A percentile compares a stretch with the other conserved stretches of the same genome.
phyloP scores from a whole-genome alignment of 2,797 vertebrate genomes.

The Trachops cirrhosus region DNA sequence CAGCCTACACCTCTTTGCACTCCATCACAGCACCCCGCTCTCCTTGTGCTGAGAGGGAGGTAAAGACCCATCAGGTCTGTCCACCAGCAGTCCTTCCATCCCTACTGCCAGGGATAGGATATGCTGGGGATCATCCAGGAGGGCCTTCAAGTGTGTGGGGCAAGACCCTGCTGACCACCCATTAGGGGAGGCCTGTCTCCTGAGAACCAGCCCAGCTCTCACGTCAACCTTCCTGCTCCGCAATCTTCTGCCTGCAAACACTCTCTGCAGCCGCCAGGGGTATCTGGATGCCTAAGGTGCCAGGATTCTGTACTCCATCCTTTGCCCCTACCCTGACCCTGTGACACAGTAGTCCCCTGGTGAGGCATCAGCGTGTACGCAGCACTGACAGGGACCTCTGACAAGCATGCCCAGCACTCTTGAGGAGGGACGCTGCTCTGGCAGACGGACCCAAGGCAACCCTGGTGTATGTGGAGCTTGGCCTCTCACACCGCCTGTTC shows the following conservation, averaged over 20 bases:
- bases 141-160: background rate
- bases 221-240: background rate
- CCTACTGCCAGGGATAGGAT: background rate
- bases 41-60: background rate
- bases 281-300: accelerated
- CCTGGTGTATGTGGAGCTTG: accelerated
- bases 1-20: background rate
- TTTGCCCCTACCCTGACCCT: background rate
- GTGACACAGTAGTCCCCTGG: background rate
- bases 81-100: background rate
- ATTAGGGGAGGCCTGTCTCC: background rate
- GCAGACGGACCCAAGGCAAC: accelerated
- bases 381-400: background rate
- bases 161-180: background rate
- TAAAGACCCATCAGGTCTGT: background rate
- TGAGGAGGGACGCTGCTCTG: accelerated
- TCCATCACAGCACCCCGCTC: too few species aligned
- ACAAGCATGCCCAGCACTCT: accelerated
- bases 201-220: background rate
- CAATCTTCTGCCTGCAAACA: background rate
- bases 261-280: background rate
- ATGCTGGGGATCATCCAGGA: background rate
- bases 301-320: background rate
- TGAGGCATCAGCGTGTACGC: background rate
- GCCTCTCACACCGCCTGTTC: background rate